Evolutionary conservation across 2,113 vertebrate species (phyloP), one percentile per base, ranked within the genome.

Genomic region (Cebus imitator): DNA sequence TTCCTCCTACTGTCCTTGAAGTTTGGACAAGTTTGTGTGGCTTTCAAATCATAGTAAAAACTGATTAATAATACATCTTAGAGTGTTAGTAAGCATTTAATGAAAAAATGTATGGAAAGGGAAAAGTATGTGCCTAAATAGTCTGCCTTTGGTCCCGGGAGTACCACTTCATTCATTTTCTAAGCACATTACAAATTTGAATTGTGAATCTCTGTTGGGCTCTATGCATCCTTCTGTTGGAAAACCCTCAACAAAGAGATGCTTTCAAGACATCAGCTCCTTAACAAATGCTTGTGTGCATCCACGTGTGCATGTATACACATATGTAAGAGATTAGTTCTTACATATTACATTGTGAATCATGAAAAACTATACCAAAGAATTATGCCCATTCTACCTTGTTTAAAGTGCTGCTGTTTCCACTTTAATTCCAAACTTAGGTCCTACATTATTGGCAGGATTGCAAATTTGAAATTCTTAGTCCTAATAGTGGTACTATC

Each of bases 331-430:
- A 25, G 57, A 43, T 73, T 52, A 30, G 14, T 88, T n/a, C 68
- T 76, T 57, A 6, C 55, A 40, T 40, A 73, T 55, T 81, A 57
- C 35, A 66, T 91, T 13, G 25, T 57, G 75, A 58, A 32, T 93
- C 73, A 79, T 75, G 7, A 79, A 70, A 81, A 37, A 90, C 57
- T 73, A 73, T 16, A 70, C 64, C 45, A 48, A 43, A 94, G 70
- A 92, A 6, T 17, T 40, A 89, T 43, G 75, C 45, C 20, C 73
- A 32, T 8, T 17, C 8, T 78, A 4, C 14, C 7, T 94, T 92
- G 18, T 79, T 83, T 87, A 70, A 87, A 95, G 64, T 76, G 23
- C 58, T 87, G 32, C 50, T 93, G 0, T 91, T 97, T 95, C n/a
- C 14, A 90, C 35, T 66, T 90, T 80, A 57, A 58, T 94, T 43